A percentile compares a stretch with the other conserved stretches of the same genome.
Conservation (phyloP, 2,113 vertebrate species). For the Sakesphorus luctuosus region DNA sequence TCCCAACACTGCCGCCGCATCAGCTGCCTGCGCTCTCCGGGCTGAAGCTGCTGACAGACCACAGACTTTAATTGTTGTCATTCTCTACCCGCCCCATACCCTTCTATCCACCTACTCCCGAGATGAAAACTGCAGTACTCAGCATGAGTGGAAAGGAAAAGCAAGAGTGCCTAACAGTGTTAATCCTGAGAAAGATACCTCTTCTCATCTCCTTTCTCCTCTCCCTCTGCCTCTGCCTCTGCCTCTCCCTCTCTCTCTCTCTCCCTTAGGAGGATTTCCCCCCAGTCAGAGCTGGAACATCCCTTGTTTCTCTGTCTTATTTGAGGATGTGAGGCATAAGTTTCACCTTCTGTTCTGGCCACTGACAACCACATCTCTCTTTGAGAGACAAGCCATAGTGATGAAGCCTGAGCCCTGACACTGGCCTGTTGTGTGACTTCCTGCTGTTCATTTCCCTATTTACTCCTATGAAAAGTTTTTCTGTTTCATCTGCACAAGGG, state of each 20-base stretch:
- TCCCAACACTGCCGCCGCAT: not conserved
- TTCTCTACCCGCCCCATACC: accelerated
- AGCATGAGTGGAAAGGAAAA: not conserved
- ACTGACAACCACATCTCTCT: accelerated
- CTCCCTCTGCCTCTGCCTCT: not conserved
- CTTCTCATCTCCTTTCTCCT: not conserved
- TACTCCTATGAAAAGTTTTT: not conserved
- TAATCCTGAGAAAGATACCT: not conserved
- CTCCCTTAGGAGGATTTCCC: too few species aligned
- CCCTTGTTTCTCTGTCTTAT: not conserved
- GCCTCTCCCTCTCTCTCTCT: too few species aligned
- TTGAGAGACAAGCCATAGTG: not conserved
- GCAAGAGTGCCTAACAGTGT: not conserved
- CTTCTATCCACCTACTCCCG: not conserved
- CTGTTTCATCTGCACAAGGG: not conserved
- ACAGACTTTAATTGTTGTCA: not conserved
- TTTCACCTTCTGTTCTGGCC: not conserved
- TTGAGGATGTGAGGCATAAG: not conserved
- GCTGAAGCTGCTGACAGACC: not conserved
- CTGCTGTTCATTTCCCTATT: not conserved
- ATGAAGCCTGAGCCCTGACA: not conserved
- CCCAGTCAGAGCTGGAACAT: not conserved
- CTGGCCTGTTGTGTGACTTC: not conserved
- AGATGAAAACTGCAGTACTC: constrained; percentile 26
- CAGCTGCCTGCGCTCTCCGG: not conserved